Base-by-base conservation (phyloP, 2,797 vertebrate genomes). In the Pelobates cultripes region DNA sequence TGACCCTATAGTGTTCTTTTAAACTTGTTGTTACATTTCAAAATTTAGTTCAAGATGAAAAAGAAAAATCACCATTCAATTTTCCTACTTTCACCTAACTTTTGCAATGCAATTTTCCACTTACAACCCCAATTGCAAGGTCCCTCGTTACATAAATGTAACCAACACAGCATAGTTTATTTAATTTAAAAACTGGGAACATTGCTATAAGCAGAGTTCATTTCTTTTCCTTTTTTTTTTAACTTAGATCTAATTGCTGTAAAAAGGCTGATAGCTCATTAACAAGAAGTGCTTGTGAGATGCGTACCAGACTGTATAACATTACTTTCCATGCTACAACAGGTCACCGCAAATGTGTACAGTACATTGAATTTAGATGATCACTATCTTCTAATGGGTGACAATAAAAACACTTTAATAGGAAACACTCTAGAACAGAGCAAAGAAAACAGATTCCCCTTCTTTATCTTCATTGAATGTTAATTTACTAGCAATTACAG, bases 401-500 rank as follows among this genome's bases (percentile, higher is more conserved):
- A 55, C 57, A 75, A 69, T 85, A 77, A 87, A 85, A 85, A 68
- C 45, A 0, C 73, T 75, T 78, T 15, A 57, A 64, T 81, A 85
- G 80, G 79, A 85, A 88, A 82, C 43, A 72, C 60, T 74, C 60
- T 42, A 73, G 70, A 75, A 14, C 61, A 83, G 73, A 77, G 70
- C 81, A 80, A 70, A 12, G 85, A 80, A 85, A 85, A 87, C 60
- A 68, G 73, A 72, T 83, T 85, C 70, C 76, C 75, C 86, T 87
- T 85, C 47, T 87, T 87, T 67, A 17, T 85, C 83, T 86, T 82
- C 63, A 5, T 43, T 84, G 5, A 83, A 82, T 89, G 85, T 89
- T 91, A 89, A 90, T 92, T 90, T 90, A 85, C 83, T 86, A 85
- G 86, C 85, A 89, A 90, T 91, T 90, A 88, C 61, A 67, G 60